Evolutionary conservation across 2,113 vertebrate species (phyloP).

Genomic region (Dryoscopus gambensis): DNA sequence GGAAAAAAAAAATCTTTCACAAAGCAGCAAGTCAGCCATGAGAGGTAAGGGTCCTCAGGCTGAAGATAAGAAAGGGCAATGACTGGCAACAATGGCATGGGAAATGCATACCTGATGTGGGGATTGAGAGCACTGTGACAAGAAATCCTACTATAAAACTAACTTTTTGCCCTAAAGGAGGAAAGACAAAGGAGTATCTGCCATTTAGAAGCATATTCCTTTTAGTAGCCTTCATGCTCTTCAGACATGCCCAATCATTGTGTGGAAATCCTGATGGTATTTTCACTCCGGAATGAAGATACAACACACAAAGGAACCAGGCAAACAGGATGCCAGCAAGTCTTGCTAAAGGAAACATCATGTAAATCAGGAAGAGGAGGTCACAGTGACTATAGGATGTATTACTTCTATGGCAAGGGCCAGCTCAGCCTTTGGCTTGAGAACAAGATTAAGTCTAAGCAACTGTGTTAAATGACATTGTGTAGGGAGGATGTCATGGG

Average conservation of each 20-base stretch:
- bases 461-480: not conserved
- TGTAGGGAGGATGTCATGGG: not conserved
- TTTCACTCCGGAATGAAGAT: conserved; percentile 18
- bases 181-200: not conserved
- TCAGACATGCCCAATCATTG: not conserved
- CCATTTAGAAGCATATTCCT: not conserved
- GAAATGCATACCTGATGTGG: not conserved
- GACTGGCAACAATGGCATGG: not conserved
- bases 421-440: not conserved
- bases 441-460: not conserved
- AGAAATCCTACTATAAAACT: not conserved
- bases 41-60: not conserved
- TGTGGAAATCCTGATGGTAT: conserved; percentile 3
- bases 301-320: conserved; percentile 14
- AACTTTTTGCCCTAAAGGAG: not conserved
- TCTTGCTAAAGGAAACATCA: not conserved
- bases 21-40: not conserved
- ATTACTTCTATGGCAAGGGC: not conserved
- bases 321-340: conserved; percentile 26
- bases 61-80: not conserved
- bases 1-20: not conserved
- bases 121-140: not conserved
- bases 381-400: not conserved
- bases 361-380: conserved; percentile 24
- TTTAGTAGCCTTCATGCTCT: not conserved